Evolutionary conservation across 2,888 invertebrate species (phyloP).

Genomic region (Drosophila emarginata): DNA sequence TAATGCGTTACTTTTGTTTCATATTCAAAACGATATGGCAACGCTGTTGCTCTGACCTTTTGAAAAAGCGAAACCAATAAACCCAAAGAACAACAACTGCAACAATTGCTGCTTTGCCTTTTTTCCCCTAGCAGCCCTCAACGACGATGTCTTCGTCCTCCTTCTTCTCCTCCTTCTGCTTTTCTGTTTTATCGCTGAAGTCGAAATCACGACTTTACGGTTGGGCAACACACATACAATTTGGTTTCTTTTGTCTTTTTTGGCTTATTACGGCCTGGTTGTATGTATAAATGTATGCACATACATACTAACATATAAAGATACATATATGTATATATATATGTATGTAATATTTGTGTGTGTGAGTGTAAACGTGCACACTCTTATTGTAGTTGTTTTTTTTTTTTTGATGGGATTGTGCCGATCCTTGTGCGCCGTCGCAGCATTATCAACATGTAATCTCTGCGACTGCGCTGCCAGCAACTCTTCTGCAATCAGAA

Average conservation of each 20-base stretch:
- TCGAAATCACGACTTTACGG: slow-evolving; percentile 68
- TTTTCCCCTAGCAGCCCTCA: slow-evolving; percentile 26
- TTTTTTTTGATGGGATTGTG: slow-evolving; percentile 23
- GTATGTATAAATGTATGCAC: slow-evolving; percentile 12
- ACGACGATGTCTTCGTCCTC: slow-evolving; percentile 17
- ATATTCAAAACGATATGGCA: slow-evolving; percentile 31
- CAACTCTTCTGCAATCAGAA: slow-evolving; percentile 6
- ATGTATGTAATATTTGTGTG: slow-evolving; percentile 9
- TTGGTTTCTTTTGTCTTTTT: slow-evolving; percentile 37
- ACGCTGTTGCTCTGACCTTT: slow-evolving; percentile 39
- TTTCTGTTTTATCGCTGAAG: slow-evolving; percentile 64
- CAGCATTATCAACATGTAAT: slow-evolving; percentile 68
- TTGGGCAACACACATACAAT: slow-evolving; percentile 41
- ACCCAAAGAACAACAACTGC: slow-evolving; percentile 34
- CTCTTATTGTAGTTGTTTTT: slow-evolving; percentile 15
- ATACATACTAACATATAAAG: neutral
- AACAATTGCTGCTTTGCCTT: slow-evolving; percentile 31
- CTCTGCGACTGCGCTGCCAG: slow-evolving; percentile 63
- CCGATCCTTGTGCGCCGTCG: slow-evolving; percentile 60
- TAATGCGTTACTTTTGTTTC: neutral
- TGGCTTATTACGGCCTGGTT: slow-evolving; percentile 30
- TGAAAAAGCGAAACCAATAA: slow-evolving; percentile 21
- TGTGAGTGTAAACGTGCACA: slow-evolving; percentile 10
- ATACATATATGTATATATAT: neutral
- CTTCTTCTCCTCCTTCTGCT: slow-evolving; percentile 37